phyloP scores from a whole-genome alignment of 2,797 vertebrate species.

The Labroides dimidiatus region DNA sequence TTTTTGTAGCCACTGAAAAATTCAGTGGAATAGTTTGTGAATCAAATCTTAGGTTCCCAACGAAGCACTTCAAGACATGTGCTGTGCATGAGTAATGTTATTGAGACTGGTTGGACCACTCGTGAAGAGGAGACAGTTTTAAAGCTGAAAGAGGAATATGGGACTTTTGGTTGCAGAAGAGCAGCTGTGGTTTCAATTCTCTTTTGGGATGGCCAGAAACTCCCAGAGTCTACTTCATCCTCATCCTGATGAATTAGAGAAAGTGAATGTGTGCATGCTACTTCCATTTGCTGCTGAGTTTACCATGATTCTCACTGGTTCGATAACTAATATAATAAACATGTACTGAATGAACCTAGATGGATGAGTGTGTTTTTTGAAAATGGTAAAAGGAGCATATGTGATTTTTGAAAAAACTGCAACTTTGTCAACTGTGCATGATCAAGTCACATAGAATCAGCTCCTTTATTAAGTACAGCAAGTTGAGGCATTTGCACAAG shows the following conservation, averaged over 20 bases:
- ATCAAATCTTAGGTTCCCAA: slow-evolving; percentile 13
- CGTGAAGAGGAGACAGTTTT: slow-evolving; percentile 7
- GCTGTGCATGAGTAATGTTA: slow-evolving; percentile 25
- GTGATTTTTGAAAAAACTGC: neutral
- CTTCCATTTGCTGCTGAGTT: slow-evolving; percentile 45
- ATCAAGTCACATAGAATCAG: slow-evolving; percentile 86
- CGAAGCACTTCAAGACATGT: slow-evolving; percentile 14
- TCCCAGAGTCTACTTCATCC: neutral
- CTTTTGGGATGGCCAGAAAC: neutral
- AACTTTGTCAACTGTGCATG: slow-evolving; percentile 42
- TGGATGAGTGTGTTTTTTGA: slow-evolving; percentile 12
- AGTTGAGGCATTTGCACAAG: slow-evolving; percentile 89
- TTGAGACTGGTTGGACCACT: slow-evolving; percentile 4
- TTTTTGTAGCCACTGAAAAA: slow-evolving; percentile 11
- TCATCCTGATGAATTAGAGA: slow-evolving; percentile 1
- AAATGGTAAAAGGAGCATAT: neutral
- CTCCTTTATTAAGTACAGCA: slow-evolving; percentile 92
- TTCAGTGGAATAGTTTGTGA: slow-evolving; percentile 20
- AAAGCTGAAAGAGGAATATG: neutral
- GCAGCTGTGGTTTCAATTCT: neutral
- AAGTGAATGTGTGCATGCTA: slow-evolving; percentile 46
- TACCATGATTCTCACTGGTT: slow-evolving; percentile 63
- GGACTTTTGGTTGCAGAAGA: neutral
- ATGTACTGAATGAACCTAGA: slow-evolving; percentile 29
- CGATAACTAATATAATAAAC: slow-evolving; percentile 80